Percentiles rank a stretch among this genome's conserved stretches.
Conservation (phyloP, 2,113 vertebrate species). For the Tragelaphus strepsiceros region DNA sequence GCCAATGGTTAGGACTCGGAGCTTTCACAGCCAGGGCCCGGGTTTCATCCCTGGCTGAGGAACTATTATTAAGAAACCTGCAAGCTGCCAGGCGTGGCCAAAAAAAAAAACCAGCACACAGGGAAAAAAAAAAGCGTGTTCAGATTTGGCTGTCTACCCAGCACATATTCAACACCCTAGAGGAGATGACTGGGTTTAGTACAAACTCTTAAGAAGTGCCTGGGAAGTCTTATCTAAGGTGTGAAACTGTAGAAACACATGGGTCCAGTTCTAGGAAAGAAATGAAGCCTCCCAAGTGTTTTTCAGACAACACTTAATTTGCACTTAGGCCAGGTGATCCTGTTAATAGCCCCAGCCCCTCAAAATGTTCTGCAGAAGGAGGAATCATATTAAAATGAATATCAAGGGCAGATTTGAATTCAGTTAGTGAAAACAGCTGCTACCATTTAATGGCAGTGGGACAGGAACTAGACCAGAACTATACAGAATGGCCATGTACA, state of each 20-base stretch:
- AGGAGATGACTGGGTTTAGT: background rate
- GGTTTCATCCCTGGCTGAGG: background rate
- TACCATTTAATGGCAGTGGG: background rate
- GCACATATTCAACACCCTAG: background rate
- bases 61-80: background rate
- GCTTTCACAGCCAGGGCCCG: background rate
- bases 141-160: background rate
- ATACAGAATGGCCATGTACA: background rate
- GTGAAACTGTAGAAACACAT: background rate
- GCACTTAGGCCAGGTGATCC: background rate
- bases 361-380: background rate
- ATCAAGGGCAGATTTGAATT: background rate
- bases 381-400: background rate
- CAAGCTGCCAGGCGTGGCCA: background rate
- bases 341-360: background rate
- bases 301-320: background rate
- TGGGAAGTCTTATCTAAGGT: background rate
- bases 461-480: background rate
- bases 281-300: background rate
- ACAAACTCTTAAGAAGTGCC: background rate
- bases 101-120: background rate
- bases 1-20: background rate
- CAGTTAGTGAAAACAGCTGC: background rate
- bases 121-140: background rate
- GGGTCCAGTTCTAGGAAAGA: background rate